These are phyloP conservation scores for Diarsia brunnea DNA, from an alignment of 2,888 invertebrate genomes.

Conservation along the genomic window DNA sequence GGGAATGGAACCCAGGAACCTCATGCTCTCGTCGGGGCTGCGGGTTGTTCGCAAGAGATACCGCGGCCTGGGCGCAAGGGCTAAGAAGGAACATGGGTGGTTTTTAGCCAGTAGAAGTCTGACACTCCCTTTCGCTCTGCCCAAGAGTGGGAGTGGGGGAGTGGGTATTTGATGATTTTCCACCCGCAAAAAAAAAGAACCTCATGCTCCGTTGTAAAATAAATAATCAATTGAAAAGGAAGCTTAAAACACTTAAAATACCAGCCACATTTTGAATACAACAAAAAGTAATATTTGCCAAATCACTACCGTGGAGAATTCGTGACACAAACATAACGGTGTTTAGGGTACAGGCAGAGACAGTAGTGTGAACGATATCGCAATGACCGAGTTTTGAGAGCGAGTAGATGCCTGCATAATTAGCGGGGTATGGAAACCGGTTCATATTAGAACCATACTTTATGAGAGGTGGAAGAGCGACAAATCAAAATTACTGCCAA, in stretches of 20 bases:
- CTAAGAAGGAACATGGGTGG: no score
- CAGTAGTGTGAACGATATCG: constrained; percentile 46
- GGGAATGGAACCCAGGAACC: no score
- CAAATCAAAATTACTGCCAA: neutral
- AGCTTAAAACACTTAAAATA: neutral
- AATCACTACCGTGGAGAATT: constrained; percentile 40
- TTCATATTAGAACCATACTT: constrained; percentile 31
- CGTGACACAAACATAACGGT: constrained; percentile 53
- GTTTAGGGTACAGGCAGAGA: constrained; percentile 48
- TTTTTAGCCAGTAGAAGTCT: no score
- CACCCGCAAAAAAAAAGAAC: no score
- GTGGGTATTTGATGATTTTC: no score
- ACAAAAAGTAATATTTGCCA: constrained; percentile 19
- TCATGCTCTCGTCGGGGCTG: no score
- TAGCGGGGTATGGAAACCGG: constrained; percentile 57
- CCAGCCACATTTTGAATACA: neutral
- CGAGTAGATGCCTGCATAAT: constrained; percentile 64
- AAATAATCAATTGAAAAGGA: neutral
- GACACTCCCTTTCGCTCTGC: no score
- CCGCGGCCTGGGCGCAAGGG: no score
- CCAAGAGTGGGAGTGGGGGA: no score
- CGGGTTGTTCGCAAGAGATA: no score
- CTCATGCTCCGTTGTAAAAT: no score
- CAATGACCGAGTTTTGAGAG: constrained; percentile 62
- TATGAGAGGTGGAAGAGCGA: constrained; percentile 18